Evolutionary conservation across 2,797 vertebrate species (phyloP).

Genomic region (Sebastiscus tertius): DNA sequence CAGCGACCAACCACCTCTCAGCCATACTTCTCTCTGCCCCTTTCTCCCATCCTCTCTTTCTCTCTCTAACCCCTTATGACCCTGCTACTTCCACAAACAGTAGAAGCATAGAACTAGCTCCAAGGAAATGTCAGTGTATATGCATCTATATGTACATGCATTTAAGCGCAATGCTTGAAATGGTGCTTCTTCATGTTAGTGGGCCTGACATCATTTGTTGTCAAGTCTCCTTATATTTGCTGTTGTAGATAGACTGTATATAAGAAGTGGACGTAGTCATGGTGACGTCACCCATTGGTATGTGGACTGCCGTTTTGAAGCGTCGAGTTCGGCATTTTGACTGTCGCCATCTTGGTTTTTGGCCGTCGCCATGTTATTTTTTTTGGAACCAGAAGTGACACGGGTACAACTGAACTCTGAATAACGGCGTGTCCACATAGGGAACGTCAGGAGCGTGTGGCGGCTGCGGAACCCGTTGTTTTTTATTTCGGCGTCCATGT

Average conservation of each 20-base stretch:
- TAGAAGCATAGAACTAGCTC: slow-evolving; percentile 3
- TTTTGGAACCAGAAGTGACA: no score
- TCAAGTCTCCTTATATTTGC: neutral
- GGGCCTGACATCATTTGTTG: neutral
- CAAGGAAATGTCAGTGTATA: neutral
- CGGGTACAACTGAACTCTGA: no score
- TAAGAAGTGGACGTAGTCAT: neutral
- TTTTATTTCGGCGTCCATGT: no score
- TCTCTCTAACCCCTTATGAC: neutral
- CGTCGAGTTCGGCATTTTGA: no score
- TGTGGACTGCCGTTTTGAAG: neutral
- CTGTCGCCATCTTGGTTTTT: no score
- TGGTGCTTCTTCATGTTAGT: neutral
- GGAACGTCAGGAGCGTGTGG: rapidly evolving
- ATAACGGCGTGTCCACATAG: no score
- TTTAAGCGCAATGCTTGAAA: neutral
- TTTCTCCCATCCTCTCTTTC: neutral
- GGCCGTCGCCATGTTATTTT: no score
- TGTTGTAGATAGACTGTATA: neutral
- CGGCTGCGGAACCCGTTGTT: no score
- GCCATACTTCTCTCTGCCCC: neutral
- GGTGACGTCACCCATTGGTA: neutral
- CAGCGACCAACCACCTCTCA: slow-evolving; percentile 44
- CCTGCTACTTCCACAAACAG: neutral
- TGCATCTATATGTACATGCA: neutral